A percentile compares a stretch with the other conserved stretches of the same genome.
phyloP scores from a whole-genome alignment of 2,888 invertebrate genomes.

The Ennomos erosarius region DNA sequence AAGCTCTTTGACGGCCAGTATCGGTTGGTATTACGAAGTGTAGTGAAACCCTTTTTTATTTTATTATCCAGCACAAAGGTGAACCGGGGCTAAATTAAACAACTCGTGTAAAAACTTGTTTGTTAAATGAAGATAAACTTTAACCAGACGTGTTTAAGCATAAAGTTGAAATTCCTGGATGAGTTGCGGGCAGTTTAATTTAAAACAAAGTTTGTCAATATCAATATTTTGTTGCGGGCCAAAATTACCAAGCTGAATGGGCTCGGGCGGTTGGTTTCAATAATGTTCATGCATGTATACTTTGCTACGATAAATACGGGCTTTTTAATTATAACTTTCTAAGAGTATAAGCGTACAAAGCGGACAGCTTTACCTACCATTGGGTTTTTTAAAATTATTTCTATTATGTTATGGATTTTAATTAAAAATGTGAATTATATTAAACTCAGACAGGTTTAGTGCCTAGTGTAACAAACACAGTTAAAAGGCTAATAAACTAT shows the following conservation, averaged over 20 bases:
- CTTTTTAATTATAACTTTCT: slow-evolving; percentile 24
- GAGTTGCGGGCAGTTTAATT: slow-evolving; percentile 36
- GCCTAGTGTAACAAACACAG: too few relatives aligned
- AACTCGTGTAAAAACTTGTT: slow-evolving; percentile 46
- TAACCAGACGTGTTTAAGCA: slow-evolving; percentile 45
- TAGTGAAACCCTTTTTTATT: slow-evolving; percentile 57
- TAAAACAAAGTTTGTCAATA: slow-evolving; percentile 55
- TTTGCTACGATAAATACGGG: slow-evolving; percentile 24
- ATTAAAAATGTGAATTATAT: too few relatives aligned
- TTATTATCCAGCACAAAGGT: slow-evolving; percentile 65
- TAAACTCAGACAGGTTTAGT: too few relatives aligned
- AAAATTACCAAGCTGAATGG: slow-evolving; percentile 55
- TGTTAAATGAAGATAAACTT: slow-evolving; percentile 49
- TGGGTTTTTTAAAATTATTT: too few relatives aligned
- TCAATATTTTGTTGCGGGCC: slow-evolving; percentile 61
- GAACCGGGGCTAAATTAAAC: slow-evolving; percentile 65
- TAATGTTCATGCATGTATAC: slow-evolving; percentile 43
- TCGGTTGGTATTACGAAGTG: slow-evolving; percentile 51
- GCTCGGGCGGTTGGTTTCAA: slow-evolving; percentile 51
- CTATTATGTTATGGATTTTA: too few relatives aligned
- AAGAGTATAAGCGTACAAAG: neutral
- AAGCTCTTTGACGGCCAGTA: slow-evolving; percentile 55
- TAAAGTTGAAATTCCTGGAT: slow-evolving; percentile 38
- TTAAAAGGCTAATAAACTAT: too few relatives aligned
- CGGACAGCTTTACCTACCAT: neutral